Base-by-base conservation (phyloP, 2,888 invertebrate genomes). In the Heterodera filipjevi region DNA sequence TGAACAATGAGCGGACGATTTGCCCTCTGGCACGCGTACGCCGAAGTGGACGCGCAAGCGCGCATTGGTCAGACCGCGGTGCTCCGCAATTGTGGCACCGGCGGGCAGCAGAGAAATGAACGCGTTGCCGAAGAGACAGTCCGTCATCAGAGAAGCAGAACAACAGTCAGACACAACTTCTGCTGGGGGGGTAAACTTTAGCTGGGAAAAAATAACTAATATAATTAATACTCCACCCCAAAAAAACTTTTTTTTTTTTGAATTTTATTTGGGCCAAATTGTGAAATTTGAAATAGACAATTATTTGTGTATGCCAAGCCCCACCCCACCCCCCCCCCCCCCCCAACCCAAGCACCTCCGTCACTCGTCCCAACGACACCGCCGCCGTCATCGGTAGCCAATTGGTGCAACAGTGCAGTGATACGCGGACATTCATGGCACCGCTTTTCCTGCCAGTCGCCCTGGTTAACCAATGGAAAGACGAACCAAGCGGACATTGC, bases 61-160 rank as follows among this genome's bases (percentile, higher is more conserved):
- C 16, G 74, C 79, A 49, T 82, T 82, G 35, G 82, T 82, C 64
- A 76, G 64, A 0, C 82, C 82, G 30, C 79, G 70, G 66, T 82
- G 82, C 22, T 75, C 81, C 35, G 78, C 78, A 66, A 82, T 83
- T n/a, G 49, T 49, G 19, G 83, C 70, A 27, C 75, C 76, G 44
- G 77, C 71, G 6, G 82, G 82, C 33, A 82, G 74, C 79, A 82
- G 79, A 14, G 82, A 83, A 49, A 82, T 73, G 77, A 81, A 82
- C 10, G 68, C 82, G 76, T 82, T 82, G 10, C 82, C 82, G 66
- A 82, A 82, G 3, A 76, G 35, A 64, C 82, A 82, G 71, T 82
- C 78, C 14, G 66, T 64, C 71, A 82, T 32, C 5, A 81, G 70
- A n/a, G 71, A 66, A 53, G 30, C 75, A 46, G 35, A 46, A 16